Conservation (phyloP, 1,140 invertebrate species). For the Pseudomyrmex dendroicus region DNA sequence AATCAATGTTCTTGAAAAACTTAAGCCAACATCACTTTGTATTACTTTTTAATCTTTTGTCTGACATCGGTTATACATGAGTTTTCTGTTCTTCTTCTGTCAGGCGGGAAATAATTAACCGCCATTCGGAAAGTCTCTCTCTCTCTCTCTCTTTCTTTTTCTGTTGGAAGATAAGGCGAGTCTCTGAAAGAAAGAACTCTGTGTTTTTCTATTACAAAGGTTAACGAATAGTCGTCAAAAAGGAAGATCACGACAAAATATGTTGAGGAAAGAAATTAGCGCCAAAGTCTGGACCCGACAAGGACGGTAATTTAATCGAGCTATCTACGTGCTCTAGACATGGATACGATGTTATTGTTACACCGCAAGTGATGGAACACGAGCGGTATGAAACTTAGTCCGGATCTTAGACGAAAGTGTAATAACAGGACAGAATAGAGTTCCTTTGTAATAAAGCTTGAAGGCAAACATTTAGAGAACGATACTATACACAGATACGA, state of each 20-base stretch:
- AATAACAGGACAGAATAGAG: not conserved
- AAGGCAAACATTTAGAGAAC: conserved; percentile 8
- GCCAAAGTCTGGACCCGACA: not conserved
- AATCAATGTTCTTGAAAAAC: not conserved
- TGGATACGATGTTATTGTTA: conserved; percentile 37
- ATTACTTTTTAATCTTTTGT: not conserved
- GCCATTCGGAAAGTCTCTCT: not conserved
- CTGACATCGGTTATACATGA: not conserved
- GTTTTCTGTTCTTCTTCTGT: too few species aligned
- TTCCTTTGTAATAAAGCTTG: not conserved
- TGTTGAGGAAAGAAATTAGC: not conserved
- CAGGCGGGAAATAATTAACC: conserved; percentile 25
- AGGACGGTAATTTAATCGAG: conserved; percentile 55
- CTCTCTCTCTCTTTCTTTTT: not conserved
- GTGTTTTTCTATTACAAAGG: not conserved
- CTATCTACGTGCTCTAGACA: conserved; percentile 8
- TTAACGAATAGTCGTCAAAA: conserved; percentile 41
- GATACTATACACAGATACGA: not conserved
- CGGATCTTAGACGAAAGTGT: conserved; percentile 27
- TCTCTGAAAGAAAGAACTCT: not conserved
- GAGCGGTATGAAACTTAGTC: conserved; percentile 38
- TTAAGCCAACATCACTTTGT: not conserved
- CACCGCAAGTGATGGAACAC: conserved; percentile 33
- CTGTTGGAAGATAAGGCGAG: not conserved
- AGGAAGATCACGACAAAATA: conserved; percentile 29